Evolutionary conservation across 1,140 invertebrate species (phyloP).

Genomic region (Leptestheria dahalacensis): DNA sequence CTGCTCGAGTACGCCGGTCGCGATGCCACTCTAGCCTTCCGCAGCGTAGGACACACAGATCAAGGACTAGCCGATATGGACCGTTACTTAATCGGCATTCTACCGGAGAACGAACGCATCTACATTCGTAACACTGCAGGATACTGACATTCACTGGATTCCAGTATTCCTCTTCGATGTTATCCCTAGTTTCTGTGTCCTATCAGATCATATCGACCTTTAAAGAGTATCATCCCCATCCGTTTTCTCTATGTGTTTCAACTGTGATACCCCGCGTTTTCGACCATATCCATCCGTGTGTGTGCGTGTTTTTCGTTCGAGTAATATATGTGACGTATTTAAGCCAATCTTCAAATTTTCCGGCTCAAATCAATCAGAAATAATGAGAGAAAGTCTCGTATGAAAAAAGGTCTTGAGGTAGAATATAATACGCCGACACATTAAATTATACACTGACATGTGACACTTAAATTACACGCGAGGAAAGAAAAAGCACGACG

Average conservation of each 20-base stretch:
- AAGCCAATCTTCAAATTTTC: too few relatives aligned
- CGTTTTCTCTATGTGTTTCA: too few relatives aligned
- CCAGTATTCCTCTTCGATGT: neutral
- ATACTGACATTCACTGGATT: neutral
- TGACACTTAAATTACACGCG: neutral
- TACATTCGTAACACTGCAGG: conserved; percentile 29
- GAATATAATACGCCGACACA: neutral
- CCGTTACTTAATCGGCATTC: conserved; percentile 51
- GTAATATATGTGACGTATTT: neutral
- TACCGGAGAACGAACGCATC: conserved; percentile 49
- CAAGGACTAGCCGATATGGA: conserved; percentile 41
- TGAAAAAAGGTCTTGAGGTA: neutral
- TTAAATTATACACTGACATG: neutral
- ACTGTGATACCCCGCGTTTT: neutral
- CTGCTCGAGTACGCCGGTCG: conserved; percentile 70
- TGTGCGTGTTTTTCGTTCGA: neutral
- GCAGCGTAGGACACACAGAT: conserved; percentile 56
- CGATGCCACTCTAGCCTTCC: conserved; percentile 69
- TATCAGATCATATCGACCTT: neutral
- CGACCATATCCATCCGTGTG: neutral
- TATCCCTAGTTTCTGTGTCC: neutral
- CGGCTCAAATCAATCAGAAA: too few relatives aligned
- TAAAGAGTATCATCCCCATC: too few relatives aligned
- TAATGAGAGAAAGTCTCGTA: neutral
- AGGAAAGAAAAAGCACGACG: neutral